These are phyloP conservation scores for Neoaliturus tenellus DNA, from an alignment of 2,888 invertebrate genomes.

Conservation along the genomic window DNA sequence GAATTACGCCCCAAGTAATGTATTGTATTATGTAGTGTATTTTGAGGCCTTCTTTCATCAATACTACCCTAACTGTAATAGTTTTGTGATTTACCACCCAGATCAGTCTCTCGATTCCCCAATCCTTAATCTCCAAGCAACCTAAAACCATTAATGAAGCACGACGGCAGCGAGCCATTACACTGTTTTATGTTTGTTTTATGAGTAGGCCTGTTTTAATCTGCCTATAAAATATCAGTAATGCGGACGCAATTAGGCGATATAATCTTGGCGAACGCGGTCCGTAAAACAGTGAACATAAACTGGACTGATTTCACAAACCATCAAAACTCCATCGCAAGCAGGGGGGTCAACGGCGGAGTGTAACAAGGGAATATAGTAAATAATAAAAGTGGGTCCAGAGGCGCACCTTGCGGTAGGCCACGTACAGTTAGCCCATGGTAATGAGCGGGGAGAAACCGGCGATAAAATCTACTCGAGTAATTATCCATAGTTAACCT, in stretches of 20 bases:
- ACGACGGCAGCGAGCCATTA: too few species aligned
- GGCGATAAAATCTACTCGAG: constrained; percentile 30
- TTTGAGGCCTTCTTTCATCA: too few species aligned
- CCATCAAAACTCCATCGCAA: neutral
- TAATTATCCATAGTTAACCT: constrained; percentile 33
- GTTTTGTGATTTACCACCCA: too few species aligned
- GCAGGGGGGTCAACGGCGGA: neutral
- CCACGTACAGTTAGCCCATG: constrained; percentile 25
- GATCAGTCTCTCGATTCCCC: too few species aligned
- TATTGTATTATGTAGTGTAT: too few species aligned
- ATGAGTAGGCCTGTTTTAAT: neutral
- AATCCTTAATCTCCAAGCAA: too few species aligned
- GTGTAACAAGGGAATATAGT: neutral
- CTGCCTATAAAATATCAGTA: neutral
- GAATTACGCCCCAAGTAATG: too few species aligned
- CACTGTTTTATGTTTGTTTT: neutral
- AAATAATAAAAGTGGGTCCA: constrained; percentile 2
- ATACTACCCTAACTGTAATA: too few species aligned
- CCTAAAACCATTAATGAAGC: too few species aligned
- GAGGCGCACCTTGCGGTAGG: neutral
- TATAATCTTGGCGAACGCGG: neutral
- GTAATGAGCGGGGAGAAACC: constrained; percentile 29
- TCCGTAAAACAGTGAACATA: neutral
- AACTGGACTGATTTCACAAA: neutral
- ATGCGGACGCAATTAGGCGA: neutral